These are phyloP conservation scores for Pteruthius melanotis DNA, from an alignment of 2,113 vertebrate genomes.

Conservation along the genomic window DNA sequence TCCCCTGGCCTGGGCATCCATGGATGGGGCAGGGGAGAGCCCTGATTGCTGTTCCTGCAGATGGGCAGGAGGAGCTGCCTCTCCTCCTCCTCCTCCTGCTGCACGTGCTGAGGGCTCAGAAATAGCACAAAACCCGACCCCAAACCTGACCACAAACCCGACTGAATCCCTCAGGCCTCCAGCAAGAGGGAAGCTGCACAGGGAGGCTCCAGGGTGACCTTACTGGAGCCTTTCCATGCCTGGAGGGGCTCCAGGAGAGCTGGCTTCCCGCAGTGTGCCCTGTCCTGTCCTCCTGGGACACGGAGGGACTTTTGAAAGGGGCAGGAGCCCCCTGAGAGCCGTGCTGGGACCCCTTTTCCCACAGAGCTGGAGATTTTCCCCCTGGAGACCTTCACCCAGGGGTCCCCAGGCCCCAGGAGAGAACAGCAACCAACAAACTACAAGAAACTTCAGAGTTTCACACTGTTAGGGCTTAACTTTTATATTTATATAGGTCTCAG, in stretches of 20 bases:
- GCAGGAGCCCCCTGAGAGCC: neutral
- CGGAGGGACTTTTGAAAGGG: neutral
- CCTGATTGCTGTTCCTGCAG: neutral
- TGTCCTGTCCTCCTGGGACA: neutral
- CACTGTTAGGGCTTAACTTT: no score
- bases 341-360: accelerated
- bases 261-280: neutral
- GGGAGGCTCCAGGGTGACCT: neutral
- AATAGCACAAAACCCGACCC: neutral
- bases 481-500: no score
- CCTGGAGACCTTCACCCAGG: neutral
- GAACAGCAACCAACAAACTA: no score
- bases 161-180: neutral
- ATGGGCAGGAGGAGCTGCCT: neutral
- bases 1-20: neutral
- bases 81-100: neutral
- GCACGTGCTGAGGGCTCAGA: neutral
- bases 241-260: neutral
- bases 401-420: neutral
- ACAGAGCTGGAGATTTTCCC: neutral
- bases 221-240: accelerated
- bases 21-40: neutral
- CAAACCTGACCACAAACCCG: neutral
- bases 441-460: no score
- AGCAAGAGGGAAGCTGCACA: neutral